Evolutionary conservation across 2,113 vertebrate genomes (phyloP).

Genomic region (Anarrhichthys ocellatus): DNA sequence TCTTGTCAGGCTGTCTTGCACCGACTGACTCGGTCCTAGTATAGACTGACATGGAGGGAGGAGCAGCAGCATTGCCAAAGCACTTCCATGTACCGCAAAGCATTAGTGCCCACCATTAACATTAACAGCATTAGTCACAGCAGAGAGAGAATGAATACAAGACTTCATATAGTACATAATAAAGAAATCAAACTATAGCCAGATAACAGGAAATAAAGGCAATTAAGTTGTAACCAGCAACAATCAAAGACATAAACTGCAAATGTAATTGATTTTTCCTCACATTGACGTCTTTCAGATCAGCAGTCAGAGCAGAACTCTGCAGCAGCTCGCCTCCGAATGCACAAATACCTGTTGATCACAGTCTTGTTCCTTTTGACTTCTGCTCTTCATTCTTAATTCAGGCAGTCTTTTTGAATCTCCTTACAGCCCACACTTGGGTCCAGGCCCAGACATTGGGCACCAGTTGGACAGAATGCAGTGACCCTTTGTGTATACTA

Average conservation of each 20-base stretch:
- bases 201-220: not conserved
- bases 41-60: not conserved
- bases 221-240: not conserved
- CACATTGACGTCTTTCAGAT: not conserved
- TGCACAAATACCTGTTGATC: not conserved
- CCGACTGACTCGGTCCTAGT: not conserved
- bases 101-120: not conserved
- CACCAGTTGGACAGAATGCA: conserved; percentile 22
- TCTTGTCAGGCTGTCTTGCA: not conserved
- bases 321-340: not conserved
- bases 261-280: not conserved
- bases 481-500: conserved; percentile 23
- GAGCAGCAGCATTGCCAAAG: not conserved
- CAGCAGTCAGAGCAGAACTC: not conserved
- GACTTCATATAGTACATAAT: not conserved
- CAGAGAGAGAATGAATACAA: not conserved
- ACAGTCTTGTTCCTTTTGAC: conserved; percentile 15
- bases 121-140: not conserved
- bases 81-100: not conserved
- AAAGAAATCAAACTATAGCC: not conserved
- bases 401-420: conserved; percentile 13
- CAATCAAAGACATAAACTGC: not conserved
- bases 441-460: conserved; percentile 28
- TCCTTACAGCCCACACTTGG: conserved; percentile 19
- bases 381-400: not conserved